phyloP scores from a whole-genome alignment of 2,113 vertebrate genomes.

The Gymnarchus niloticus region DNA sequence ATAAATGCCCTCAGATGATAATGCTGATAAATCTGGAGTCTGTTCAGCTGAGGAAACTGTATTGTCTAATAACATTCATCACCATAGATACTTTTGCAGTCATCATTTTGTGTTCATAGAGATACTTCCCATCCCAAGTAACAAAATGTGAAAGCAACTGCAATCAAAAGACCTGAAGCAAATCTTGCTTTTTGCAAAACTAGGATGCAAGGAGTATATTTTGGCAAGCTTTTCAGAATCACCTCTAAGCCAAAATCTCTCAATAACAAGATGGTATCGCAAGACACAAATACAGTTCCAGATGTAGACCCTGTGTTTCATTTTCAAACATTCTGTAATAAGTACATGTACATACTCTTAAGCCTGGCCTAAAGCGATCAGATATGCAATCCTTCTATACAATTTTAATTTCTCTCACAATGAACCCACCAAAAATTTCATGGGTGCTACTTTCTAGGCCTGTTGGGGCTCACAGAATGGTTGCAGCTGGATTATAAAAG shows the following conservation, averaged over 20 bases:
- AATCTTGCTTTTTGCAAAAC: neutral
- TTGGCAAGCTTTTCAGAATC: neutral
- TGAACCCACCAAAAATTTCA: neutral
- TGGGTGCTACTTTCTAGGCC: neutral
- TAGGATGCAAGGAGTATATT: neutral
- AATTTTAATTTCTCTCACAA: neutral
- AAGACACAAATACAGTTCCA: neutral
- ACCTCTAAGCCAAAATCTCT: neutral
- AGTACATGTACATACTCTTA: neutral
- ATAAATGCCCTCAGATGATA: conserved; percentile 11
- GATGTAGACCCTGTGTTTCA: neutral
- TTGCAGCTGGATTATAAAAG: neutral
- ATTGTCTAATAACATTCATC: conserved; percentile 16
- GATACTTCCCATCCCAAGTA: neutral
- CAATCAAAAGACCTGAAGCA: neutral
- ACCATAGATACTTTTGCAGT: conserved; percentile 10
- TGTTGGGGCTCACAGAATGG: neutral
- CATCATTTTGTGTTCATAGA: neutral
- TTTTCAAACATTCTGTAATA: neutral
- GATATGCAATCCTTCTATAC: neutral
- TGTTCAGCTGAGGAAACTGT: neutral
- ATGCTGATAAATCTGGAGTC: conserved; percentile 8
- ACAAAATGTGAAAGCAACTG: conserved; percentile 2
- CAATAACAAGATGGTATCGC: neutral
- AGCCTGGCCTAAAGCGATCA: neutral